Percentiles rank a stretch among this genome's conserved stretches.
Evolutionary conservation across 64 coral and sea anemone genomes (phyloP).

Genomic region (Trachythela sp.): DNA sequence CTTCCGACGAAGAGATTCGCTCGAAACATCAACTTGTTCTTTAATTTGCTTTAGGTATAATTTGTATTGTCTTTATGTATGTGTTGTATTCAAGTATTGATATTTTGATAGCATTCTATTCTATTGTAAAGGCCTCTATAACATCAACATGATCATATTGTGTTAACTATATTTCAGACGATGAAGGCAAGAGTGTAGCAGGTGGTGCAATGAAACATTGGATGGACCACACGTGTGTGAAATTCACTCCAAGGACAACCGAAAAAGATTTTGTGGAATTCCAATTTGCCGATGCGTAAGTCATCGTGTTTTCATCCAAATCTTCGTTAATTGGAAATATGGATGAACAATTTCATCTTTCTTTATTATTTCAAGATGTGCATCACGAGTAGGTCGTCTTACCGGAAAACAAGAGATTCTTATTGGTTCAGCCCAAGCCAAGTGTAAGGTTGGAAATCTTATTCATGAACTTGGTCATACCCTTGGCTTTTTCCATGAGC

Average conservation of each 20-base stretch:
- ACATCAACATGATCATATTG: no score
- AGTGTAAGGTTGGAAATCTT: constrained; percentile 12
- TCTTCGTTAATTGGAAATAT: background rate
- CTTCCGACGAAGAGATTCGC: no score
- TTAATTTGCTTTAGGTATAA: no score
- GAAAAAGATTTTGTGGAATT: constrained; percentile 1
- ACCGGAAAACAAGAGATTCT: constrained; percentile 9
- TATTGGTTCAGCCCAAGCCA: background rate
- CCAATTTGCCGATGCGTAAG: constrained; percentile 9
- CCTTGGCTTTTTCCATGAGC: constrained; percentile 6
- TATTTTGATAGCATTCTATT: no score
- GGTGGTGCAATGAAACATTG: background rate
- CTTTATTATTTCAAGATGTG: background rate
- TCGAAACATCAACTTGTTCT: no score
- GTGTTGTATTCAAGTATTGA: no score
- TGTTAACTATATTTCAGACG: background rate
- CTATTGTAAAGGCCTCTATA: no score
- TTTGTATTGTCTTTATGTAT: no score
- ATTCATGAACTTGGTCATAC: constrained; percentile 5
- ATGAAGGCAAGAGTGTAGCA: background rate
- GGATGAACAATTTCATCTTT: background rate
- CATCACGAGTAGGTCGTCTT: background rate
- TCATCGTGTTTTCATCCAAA: no score
- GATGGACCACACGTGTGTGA: constrained; percentile 1
- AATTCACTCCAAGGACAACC: background rate